Conservation (phyloP, 2,797 vertebrate species). For the Gallirallus australis region DNA sequence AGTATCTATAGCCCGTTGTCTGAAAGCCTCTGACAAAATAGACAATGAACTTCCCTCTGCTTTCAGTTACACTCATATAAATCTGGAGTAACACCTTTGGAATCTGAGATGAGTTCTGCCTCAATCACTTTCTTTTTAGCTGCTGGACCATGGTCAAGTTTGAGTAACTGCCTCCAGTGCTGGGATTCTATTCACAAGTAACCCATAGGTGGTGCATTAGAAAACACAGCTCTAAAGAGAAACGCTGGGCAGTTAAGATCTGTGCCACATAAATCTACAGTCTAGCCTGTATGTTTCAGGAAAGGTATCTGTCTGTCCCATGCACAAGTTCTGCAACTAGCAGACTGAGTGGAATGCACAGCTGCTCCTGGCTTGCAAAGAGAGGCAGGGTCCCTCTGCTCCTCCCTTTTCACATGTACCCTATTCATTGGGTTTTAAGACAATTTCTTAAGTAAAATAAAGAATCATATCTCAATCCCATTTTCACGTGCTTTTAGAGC, state of each 20-base stretch:
- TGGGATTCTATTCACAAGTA: background rate
- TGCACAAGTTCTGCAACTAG: background rate
- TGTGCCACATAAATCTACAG: background rate
- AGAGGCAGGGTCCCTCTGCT: background rate
- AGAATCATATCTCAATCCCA: background rate
- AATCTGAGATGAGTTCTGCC: conserved; percentile 34
- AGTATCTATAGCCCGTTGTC: background rate
- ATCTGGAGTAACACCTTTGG: conserved; percentile 48
- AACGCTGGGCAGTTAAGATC: background rate
- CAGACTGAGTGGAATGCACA: background rate
- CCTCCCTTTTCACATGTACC: background rate
- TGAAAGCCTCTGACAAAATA: conserved; percentile 1
- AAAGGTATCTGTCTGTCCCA: background rate
- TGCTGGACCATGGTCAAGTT: background rate
- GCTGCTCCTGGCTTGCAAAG: accelerated
- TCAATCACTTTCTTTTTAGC: conserved; percentile 1
- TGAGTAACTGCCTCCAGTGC: background rate
- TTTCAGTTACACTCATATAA: conserved; percentile 14
- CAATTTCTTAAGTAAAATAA: background rate
- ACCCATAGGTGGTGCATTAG: background rate
- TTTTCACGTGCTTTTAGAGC: background rate
- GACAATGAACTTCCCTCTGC: conserved; percentile 20
- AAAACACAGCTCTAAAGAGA: background rate
- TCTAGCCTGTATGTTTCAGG: background rate
- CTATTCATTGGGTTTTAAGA: background rate